Conservation (phyloP, 1,140 invertebrate species). For the Heliconius congener region DNA sequence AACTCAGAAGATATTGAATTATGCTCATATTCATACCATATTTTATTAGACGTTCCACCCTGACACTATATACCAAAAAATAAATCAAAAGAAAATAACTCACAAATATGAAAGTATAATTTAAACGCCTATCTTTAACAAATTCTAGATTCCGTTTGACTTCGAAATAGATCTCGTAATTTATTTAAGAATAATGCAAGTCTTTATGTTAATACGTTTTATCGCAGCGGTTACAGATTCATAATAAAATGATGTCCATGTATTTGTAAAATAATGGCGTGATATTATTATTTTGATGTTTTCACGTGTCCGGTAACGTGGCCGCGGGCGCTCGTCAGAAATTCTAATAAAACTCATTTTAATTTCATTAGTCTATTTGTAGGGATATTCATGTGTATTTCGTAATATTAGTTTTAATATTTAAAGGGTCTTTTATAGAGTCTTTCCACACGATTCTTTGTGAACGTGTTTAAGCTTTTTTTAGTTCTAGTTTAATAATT, state of each 20-base stretch:
- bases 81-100: neutral
- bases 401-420: constrained; percentile 55
- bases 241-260: constrained; percentile 72
- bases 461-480: neutral
- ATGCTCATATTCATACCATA: constrained; percentile 33
- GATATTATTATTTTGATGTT: constrained; percentile 64
- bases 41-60: constrained; percentile 26
- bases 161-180: constrained; percentile 34
- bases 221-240: constrained; percentile 66
- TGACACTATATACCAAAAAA: neutral
- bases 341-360: constrained; percentile 68
- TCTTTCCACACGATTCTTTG: constrained; percentile 5
- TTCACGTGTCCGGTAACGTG: constrained; percentile 69
- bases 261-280: constrained; percentile 64
- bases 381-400: constrained; percentile 60
- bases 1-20: constrained; percentile 31
- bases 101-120: constrained; percentile 29
- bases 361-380: constrained; percentile 63
- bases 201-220: constrained; percentile 63
- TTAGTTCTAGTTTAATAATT: neutral
- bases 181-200: constrained; percentile 53
- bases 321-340: constrained; percentile 49
- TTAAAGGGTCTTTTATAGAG: constrained; percentile 39
- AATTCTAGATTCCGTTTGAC: neutral
- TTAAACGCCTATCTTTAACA: constrained; percentile 38